phyloP scores from a whole-genome alignment of 2,888 invertebrate genomes.

The Notodromas monacha region DNA sequence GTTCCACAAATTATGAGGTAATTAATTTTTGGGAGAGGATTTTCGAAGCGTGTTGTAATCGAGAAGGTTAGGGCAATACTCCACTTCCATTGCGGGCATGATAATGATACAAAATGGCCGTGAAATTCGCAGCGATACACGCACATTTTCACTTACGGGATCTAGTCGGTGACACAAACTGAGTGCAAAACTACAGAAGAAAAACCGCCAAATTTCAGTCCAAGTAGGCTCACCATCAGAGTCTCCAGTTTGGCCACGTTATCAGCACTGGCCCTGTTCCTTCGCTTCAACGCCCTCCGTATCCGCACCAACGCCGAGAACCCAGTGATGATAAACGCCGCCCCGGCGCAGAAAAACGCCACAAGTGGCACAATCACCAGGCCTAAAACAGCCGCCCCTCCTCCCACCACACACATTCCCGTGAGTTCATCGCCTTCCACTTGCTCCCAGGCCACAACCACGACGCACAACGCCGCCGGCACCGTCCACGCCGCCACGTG shows the following conservation, averaged over 20 bases:
- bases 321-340: constrained; percentile 16
- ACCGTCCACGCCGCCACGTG: constrained; percentile 18
- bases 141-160: too few species aligned
- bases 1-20: too few species aligned
- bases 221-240: constrained; percentile 29
- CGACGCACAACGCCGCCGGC: constrained; percentile 16
- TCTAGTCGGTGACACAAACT: too few species aligned
- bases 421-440: constrained; percentile 30
- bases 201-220: too few species aligned
- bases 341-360: constrained; percentile 15
- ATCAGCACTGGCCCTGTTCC: too few species aligned
- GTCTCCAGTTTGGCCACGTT: constrained; percentile 27
- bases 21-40: too few species aligned
- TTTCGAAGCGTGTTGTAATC: too few species aligned
- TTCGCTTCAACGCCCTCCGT: constrained; percentile 19
- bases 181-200: too few species aligned
- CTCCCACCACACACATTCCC: constrained; percentile 40
- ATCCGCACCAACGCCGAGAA: constrained; percentile 16
- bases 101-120: too few species aligned
- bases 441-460: constrained; percentile 15
- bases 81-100: too few species aligned
- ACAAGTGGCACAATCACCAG: constrained; percentile 18
- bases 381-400: constrained; percentile 18
- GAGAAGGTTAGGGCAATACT: too few species aligned
- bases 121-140: too few species aligned